Evolutionary conservation across 2,113 vertebrate species (phyloP), one percentile per base, ranked within the genome.

Genomic region (Synchiropus splendidus): DNA sequence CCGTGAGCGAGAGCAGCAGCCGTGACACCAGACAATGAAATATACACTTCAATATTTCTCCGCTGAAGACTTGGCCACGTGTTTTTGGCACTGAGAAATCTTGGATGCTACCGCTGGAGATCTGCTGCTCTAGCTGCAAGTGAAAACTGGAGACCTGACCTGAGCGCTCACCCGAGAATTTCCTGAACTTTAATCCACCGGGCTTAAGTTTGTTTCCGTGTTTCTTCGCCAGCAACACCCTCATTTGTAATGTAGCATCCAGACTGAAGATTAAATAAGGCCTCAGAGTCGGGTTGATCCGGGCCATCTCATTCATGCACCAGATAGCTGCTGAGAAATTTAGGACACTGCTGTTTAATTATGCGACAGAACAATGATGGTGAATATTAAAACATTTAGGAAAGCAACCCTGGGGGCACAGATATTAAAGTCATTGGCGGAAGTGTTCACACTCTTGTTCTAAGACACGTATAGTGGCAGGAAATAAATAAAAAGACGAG

Each of bases 311-410:
- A 54, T 68, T 48, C 60, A 51, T 53, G 40, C 58, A n/a, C n/a
- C n/a, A n/a, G n/a, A 47, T 46, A 63, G 51, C 48, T 70, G 39
- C 48, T 30, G 52, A 54, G 67, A 53, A 74, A 72, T 81, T 72
- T 61, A 60, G 44, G 34, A 39, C 67, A 66, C 36, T 48, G 59
- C 43, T 60, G 61, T 72, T 75, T 67, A 72, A 78, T 80, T 72
- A 79, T 71, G 59, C 15, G 55, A 38, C 59, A 64, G 45, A 72
- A 59, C 30, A 53, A 48, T 52, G 58, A 61, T 3, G 36, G 47
- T 50, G 64, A 57, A 64, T 72, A 36, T 59, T 78, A 34, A 74
- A 80, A 72, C 39, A 70, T 70, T 77, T 54, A 62, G 40, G 45
- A 60, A n/a, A n/a, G n/a, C n/a, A n/a, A n/a, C n/a, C n/a, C n/a